Percentiles rank a stretch among this genome's conserved stretches.
Evolutionary conservation across 2,888 invertebrate species (phyloP).

Genomic region (Pimpla rufipes): DNA sequence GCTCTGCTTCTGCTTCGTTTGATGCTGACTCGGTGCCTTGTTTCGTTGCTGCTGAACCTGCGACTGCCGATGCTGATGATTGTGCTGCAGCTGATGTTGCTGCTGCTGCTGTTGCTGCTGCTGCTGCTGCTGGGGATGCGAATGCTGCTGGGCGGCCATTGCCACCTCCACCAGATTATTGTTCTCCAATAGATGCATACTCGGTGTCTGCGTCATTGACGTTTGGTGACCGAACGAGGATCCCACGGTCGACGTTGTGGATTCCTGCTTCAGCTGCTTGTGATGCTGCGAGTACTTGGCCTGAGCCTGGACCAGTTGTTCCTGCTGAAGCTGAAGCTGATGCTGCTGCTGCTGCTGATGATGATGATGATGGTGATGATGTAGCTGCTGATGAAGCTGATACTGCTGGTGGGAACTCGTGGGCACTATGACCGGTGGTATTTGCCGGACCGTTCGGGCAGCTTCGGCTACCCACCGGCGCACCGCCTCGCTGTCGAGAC

Average conservation of each 20-base stretch:
- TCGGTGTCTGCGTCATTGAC: conserved; percentile 84
- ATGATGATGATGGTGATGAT: conserved; percentile 67
- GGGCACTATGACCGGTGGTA: conserved; percentile 80
- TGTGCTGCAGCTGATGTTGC: conserved; percentile 53
- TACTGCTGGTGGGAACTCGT: conserved; percentile 75
- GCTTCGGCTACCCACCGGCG: conserved; percentile 88
- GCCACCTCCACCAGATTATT: conserved; percentile 81
- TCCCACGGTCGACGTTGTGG: conserved; percentile 74
- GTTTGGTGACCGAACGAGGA: conserved; percentile 77
- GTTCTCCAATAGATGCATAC: conserved; percentile 84
- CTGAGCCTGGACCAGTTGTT: conserved; percentile 28
- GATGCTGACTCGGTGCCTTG: conserved; percentile 73
- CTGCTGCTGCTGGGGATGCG: conserved; percentile 73
- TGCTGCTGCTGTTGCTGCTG: conserved; percentile 74
- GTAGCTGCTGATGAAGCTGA: conserved; percentile 74
- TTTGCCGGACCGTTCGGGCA: conserved; percentile 86
- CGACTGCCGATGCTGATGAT: conserved; percentile 72
- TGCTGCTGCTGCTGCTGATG: conserved; percentile 70
- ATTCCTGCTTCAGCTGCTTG: conserved; percentile 72
- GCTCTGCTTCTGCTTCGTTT: conserved; percentile 82
- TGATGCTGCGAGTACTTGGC: conserved; percentile 67
- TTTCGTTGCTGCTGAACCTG: conserved; percentile 70
- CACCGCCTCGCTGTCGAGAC: conserved; percentile 87
- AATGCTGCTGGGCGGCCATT: conserved; percentile 79
- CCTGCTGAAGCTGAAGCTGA: conserved; percentile 46